These are phyloP conservation scores for Capitella teleta DNA, from an alignment of 1,140 invertebrate genomes.

Conservation along the genomic window DNA sequence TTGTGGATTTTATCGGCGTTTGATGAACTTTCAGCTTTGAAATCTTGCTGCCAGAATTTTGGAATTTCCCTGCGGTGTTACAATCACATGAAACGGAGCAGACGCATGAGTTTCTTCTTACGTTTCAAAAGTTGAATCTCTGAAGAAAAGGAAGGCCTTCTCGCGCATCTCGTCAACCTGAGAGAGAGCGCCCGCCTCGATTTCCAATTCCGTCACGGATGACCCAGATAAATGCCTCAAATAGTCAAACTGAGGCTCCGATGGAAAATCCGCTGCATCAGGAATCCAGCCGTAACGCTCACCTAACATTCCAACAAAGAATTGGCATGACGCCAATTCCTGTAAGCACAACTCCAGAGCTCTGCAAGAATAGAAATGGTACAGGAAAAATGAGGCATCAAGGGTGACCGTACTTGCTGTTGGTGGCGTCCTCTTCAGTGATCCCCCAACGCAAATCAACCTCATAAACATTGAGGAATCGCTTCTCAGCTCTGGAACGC, in stretches of 20 bases:
- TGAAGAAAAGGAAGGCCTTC: constrained; percentile 41
- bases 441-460: constrained; percentile 46
- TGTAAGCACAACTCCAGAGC: constrained; percentile 42
- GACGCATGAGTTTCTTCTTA: background rate
- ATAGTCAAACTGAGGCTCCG: constrained; percentile 32
- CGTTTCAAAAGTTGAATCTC: constrained; percentile 18
- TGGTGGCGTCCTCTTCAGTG: constrained; percentile 36
- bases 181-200: constrained; percentile 32
- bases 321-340: constrained; percentile 39
- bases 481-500: constrained; percentile 27
- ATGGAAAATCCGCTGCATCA: constrained; percentile 23
- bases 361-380: constrained; percentile 16
- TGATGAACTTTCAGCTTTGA: constrained; percentile 23
- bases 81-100: background rate
- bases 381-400: background rate
- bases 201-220: constrained; percentile 45
- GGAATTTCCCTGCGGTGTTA: constrained; percentile 33
- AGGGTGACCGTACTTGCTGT: constrained; percentile 25
- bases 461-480: constrained; percentile 41
- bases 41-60: constrained; percentile 23
- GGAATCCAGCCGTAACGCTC: constrained; percentile 41
- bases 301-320: constrained; percentile 44
- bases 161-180: constrained; percentile 17
- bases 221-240: constrained; percentile 18
- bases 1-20: constrained; percentile 22